A percentile compares a stretch with the other conserved stretches of the same genome.
These are phyloP conservation scores for Ambastaia sidthimunki DNA, from an alignment of 2,797 vertebrate genomes.

Conservation along the genomic window DNA sequence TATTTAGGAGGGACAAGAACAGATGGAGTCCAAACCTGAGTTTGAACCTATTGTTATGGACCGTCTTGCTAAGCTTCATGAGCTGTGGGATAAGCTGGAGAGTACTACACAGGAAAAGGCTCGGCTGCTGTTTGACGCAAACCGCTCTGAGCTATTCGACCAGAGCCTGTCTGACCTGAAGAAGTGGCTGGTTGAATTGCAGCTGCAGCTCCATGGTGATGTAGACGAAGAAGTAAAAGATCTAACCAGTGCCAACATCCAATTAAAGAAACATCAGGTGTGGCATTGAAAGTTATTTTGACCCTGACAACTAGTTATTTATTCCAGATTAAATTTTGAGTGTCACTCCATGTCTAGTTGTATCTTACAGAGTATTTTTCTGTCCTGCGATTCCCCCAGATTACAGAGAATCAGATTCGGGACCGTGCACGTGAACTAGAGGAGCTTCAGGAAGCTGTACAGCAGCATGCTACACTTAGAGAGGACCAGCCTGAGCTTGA, in stretches of 20 bases:
- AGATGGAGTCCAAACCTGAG: slow-evolving; percentile 85
- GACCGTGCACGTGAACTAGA: slow-evolving; percentile 85
- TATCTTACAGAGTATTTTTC: background rate
- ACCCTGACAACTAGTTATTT: too few species aligned
- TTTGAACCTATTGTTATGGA: slow-evolving; percentile 77
- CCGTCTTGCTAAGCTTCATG: slow-evolving; percentile 80
- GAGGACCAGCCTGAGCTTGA: slow-evolving; percentile 78
- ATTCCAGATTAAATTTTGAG: background rate
- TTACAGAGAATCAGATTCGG: slow-evolving; percentile 90
- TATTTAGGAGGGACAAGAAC: slow-evolving; percentile 86
- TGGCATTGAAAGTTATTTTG: slow-evolving; percentile 14
- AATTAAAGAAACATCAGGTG: slow-evolving; percentile 92
- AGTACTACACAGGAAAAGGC: slow-evolving; percentile 85
- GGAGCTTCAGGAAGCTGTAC: slow-evolving; percentile 82
- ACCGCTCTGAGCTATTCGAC: slow-evolving; percentile 87
- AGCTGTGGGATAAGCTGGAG: slow-evolving; percentile 86
- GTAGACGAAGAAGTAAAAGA: slow-evolving; percentile 86
- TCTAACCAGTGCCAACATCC: slow-evolving; percentile 90
- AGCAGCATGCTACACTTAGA: slow-evolving; percentile 68
- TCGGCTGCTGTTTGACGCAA: slow-evolving; percentile 87
- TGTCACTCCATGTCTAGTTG: background rate
- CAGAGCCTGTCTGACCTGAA: slow-evolving; percentile 87
- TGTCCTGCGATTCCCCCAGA: slow-evolving; percentile 68
- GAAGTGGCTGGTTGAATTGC: slow-evolving; percentile 84
- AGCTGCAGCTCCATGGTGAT: slow-evolving; percentile 82